phyloP scores from a whole-genome alignment of 2,797 vertebrate species.

The Nothura maculosa region DNA sequence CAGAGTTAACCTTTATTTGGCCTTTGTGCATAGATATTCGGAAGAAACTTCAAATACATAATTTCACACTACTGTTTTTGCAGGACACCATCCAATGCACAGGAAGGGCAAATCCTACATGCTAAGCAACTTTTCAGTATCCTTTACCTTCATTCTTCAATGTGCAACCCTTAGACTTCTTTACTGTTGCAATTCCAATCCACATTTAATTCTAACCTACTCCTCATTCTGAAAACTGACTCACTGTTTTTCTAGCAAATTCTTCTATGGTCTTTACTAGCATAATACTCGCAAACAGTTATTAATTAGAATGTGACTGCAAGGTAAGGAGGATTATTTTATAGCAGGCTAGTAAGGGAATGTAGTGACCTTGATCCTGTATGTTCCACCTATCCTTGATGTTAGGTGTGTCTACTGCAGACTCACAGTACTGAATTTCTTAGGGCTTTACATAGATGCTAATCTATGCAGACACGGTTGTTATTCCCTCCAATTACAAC shows the following conservation, averaged over 20 bases:
- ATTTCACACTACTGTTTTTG: slow-evolving; percentile 32
- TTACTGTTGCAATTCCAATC: neutral
- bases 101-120: slow-evolving; percentile 58
- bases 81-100: slow-evolving; percentile 42
- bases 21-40: slow-evolving; percentile 43
- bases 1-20: slow-evolving; percentile 60
- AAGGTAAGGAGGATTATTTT: neutral
- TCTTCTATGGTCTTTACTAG: neutral
- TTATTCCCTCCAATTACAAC: neutral
- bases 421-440: neutral
- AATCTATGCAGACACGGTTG: neutral
- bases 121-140: slow-evolving; percentile 40
- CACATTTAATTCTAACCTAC: neutral
- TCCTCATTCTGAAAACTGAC: neutral
- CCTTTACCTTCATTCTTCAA: neutral
- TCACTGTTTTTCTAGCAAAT: neutral
- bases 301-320: neutral
- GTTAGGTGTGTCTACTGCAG: neutral
- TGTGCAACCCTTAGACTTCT: neutral
- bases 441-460: neutral
- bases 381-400: neutral
- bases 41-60: slow-evolving; percentile 48
- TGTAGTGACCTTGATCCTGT: neutral
- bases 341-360: neutral
- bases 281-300: neutral